Evolutionary conservation across 1,140 invertebrate genomes (phyloP), one percentile per base, ranked within the genome.

Genomic region (Dreissena polymorpha): DNA sequence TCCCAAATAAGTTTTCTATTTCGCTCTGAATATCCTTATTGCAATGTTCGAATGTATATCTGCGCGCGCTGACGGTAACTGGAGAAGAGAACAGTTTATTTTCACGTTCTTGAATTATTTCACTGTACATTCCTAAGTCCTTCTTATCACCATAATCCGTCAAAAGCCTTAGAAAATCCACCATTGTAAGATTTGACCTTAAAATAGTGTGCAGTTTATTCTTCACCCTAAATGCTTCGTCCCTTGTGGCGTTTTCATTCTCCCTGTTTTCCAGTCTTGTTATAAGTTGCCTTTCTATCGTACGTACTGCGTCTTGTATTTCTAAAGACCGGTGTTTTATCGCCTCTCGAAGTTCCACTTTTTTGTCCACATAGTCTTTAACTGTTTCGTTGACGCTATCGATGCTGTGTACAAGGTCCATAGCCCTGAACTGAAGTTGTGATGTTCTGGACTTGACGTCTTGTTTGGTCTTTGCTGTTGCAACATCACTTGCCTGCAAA

Each of bases 121-220:
- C 27, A n/a, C 21, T 29, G 27, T 69, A 77, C 10, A 23, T 57
- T 14, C 70, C 25, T 12, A 83, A 27, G 50, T 83, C 81, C 7
- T 69, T 55, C 53, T 23, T 50, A n/a, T 70, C 21, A n/a, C 81
- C 81, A 83, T 49, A 83, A 25, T 83, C 81, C 10, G 72, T 13
- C 60, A 83, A 55, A 53, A 83, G 81, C 53, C 68, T 67, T 5
- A 83, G 23, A 57, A 83, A 83, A n/a, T 83, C 73, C 2, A 71
- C 68, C 0, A 77, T 10, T 14, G 49, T 57, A 16, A 83, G 57
- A 70, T 55, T 77, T 14, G 25, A 23, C 60, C 63, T 68, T 16
- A 83, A 23, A 50, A 23, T 64, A 29, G 70, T 71, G 49, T 83
- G 81, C 39, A 83, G 27, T 50, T 60, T 60, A 29, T 51, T 77